Base-by-base conservation (phyloP, 2,888 invertebrate species). In the Drosophila imparisetae region DNA sequence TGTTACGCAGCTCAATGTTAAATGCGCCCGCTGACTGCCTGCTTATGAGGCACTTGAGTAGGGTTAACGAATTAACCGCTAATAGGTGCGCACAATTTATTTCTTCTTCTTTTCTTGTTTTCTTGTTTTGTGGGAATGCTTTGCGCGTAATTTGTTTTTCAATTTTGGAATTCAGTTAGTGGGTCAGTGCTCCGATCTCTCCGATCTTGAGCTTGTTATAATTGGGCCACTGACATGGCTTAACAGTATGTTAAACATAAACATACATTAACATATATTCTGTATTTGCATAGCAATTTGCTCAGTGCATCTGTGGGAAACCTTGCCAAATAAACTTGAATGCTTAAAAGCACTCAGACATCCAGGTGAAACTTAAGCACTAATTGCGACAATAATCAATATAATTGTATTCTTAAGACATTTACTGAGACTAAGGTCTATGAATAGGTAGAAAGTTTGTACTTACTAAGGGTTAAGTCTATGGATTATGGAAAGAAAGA, bases 11-110 rank as follows among this genome's bases (percentile, higher is more conserved):
- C 36, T 55, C n/a, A 38, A 66, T 78, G 78, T 78, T 78, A 78
- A 66, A 69, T 69, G 66, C 50, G 21, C 61, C 38, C 53, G 62
- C 62, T 65, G 66, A 66, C 66, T 77, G 63, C 55, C 66, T 66
- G 66, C 75, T 71, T 69, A 68, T 34, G 34, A 40, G 24, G 50
- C 66, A 52, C 29, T 76, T 80, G 85, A 84, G 87, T 74, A 75
- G 84, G 85, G 85, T 87, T 72, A 58, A 72, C 79, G 61, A 72
- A 81, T 83, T 61, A 67, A 58, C 59, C 70, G 69, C 68, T 80
- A 78, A 80, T 72, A 75, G 72, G 81, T 83, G 72, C 66, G 60
- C 66, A 60, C 49, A 50, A 75, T 73, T 57, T 55, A 45, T 48
- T 24, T 32, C 15, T 30, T 4, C 21, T 40, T 15, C 18, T 38